These are phyloP conservation scores for Etheostoma nigrum DNA, from an alignment of 2,797 vertebrate species.

Conservation along the genomic window DNA sequence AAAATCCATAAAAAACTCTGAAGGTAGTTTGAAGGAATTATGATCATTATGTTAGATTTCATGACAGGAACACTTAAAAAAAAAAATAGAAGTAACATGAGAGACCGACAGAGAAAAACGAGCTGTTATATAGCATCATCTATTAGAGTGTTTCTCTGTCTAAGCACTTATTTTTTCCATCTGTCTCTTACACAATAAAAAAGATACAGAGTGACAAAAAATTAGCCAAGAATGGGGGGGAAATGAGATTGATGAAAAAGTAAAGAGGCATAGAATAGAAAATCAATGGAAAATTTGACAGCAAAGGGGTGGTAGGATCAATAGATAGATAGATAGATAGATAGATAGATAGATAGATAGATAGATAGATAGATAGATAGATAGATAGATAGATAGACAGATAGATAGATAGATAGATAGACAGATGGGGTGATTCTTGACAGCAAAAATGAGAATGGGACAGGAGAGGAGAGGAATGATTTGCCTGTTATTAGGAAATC, in stretches of 20 bases:
- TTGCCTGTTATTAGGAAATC: constrained; percentile 53
- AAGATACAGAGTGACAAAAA: constrained; percentile 23
- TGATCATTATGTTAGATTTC: not conserved
- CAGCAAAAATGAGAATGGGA: constrained; percentile 29
- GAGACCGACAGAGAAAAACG: not conserved
- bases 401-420: constrained; percentile 23
- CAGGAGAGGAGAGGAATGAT: constrained; percentile 36
- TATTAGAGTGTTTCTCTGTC: constrained; percentile 21
- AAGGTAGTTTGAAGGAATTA: not conserved
- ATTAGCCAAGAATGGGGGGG: constrained; percentile 5
- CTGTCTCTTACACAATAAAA: constrained; percentile 11
- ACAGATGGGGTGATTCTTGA: not conserved
- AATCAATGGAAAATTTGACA: constrained; percentile 23
- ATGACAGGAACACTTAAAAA: not conserved
- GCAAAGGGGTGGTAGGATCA: not conserved
- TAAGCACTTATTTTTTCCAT: constrained; percentile 36
- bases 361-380: constrained; percentile 24
- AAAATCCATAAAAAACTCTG: not conserved
- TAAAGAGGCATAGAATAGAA: constrained; percentile 8
- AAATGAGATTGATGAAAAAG: constrained; percentile 22
- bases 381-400: constrained; percentile 34
- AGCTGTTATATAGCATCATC: constrained; percentile 9
- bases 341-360: too few relatives aligned
- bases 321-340: too few relatives aligned
- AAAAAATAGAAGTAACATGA: not conserved